Evolutionary conservation across 2,888 invertebrate species (phyloP).

Genomic region (Scelioninae gen. 1): DNA sequence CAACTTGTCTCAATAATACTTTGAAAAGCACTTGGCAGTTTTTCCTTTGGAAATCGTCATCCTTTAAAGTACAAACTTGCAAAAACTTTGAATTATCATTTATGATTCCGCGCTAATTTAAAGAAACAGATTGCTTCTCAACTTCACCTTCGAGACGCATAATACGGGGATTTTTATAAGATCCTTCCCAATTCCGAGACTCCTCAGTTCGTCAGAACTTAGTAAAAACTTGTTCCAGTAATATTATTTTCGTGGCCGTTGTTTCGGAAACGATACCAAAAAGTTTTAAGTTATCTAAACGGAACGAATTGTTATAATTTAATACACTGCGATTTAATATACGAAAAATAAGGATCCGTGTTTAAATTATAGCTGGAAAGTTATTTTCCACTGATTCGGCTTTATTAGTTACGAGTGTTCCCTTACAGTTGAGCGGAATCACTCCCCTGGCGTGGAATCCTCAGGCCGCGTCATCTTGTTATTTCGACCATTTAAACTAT

Average conservation of each 20-base stretch:
- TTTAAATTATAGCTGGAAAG: background rate
- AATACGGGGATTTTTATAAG: slow-evolving; percentile 11
- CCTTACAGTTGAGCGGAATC: background rate
- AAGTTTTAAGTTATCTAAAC: slow-evolving; percentile 1
- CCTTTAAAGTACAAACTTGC: slow-evolving; percentile 6
- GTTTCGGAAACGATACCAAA: slow-evolving; percentile 6
- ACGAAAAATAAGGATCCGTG: background rate
- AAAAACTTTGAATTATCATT: slow-evolving; percentile 16
- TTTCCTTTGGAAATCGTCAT: background rate
- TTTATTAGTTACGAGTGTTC: background rate
- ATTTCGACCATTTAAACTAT: slow-evolving; percentile 25
- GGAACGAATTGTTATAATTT: background rate
- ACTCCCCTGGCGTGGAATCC: background rate
- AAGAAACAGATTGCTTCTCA: slow-evolving; percentile 15
- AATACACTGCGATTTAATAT: background rate
- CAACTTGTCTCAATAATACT: background rate
- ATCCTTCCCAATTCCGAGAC: background rate
- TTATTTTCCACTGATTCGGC: background rate
- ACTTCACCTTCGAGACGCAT: slow-evolving; percentile 12
- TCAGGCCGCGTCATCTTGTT: no score
- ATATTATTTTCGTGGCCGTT: slow-evolving; percentile 6
- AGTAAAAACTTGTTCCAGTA: background rate
- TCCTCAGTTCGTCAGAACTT: slow-evolving; percentile 1
- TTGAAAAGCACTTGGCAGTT: background rate
- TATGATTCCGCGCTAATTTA: slow-evolving; percentile 23